Percentiles rank a stretch among this genome's conserved stretches.
phyloP scores from a whole-genome alignment of 2,888 invertebrate genomes.

The Tetrapedia diversipes region DNA sequence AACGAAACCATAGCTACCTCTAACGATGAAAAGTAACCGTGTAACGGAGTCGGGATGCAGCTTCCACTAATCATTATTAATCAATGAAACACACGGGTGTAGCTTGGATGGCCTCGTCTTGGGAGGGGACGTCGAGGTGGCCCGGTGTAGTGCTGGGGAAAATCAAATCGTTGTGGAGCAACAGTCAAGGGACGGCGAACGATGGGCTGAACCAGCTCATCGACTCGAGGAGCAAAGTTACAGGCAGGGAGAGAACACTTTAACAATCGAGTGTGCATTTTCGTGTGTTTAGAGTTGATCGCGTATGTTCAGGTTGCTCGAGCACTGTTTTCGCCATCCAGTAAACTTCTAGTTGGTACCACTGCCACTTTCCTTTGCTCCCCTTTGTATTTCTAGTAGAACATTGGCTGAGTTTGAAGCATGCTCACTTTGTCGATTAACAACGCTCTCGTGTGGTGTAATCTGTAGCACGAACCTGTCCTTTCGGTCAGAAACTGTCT shows the following conservation, averaged over 20 bases:
- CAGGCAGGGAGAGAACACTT: constrained; percentile 85
- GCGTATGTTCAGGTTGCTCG: constrained; percentile 19
- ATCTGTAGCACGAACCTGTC: neutral
- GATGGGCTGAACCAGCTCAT: constrained; percentile 91
- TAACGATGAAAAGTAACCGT: neutral
- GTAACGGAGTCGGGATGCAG: neutral
- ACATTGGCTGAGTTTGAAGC: constrained; percentile 2
- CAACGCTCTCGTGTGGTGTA: neutral
- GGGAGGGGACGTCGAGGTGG: constrained; percentile 86
- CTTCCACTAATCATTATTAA: constrained; percentile 27
- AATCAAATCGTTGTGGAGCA: constrained; percentile 94
- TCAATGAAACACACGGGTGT: constrained; percentile 36
- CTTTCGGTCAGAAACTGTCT: neutral
- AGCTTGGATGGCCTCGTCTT: constrained; percentile 83
- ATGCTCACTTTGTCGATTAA: constrained; percentile 5
- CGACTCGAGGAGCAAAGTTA: constrained; percentile 78
- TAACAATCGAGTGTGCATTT: constrained; percentile 48
- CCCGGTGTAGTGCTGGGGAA: constrained; percentile 92
- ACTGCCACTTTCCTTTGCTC: neutral
- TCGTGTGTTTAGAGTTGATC: constrained; percentile 34
- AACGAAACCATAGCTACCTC: neutral
- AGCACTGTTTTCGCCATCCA: neutral
- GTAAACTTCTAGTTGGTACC: constrained; percentile 1
- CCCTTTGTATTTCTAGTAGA: constrained; percentile 5
- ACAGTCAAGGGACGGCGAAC: constrained; percentile 89